Conservation (phyloP, 1,140 invertebrate genomes). For the Drosophila willistoni region DNA sequence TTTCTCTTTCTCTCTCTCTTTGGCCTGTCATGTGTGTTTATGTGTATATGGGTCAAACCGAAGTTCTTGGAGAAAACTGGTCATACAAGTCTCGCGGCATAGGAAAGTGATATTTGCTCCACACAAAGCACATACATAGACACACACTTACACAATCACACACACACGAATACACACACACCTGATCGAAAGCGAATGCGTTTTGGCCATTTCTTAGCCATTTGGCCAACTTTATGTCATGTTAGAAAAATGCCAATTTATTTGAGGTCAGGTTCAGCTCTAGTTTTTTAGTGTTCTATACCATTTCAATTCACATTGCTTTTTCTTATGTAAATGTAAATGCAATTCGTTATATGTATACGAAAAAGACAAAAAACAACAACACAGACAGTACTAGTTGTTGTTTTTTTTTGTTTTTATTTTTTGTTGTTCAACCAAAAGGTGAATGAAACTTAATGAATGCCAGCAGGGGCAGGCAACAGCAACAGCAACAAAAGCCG, state of each 20-base stretch:
- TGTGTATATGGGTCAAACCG: slow-evolving; percentile 66
- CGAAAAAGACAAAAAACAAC: neutral
- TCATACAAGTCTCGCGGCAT: slow-evolving; percentile 56
- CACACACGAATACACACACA: slow-evolving; percentile 33
- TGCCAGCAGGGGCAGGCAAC: slow-evolving; percentile 57
- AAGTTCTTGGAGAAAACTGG: slow-evolving; percentile 79
- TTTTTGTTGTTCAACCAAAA: slow-evolving; percentile 42
- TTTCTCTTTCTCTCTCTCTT: slow-evolving; percentile 16
- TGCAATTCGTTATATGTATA: neutral
- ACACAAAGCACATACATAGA: slow-evolving; percentile 11
- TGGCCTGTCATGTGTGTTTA: slow-evolving; percentile 16
- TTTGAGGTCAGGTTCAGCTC: slow-evolving; percentile 70
- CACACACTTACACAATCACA: too few species aligned
- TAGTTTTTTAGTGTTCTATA: slow-evolving; percentile 35
- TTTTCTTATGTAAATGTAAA: neutral
- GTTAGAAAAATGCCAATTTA: slow-evolving; percentile 7
- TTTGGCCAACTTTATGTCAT: slow-evolving; percentile 8
- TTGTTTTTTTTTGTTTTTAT: slow-evolving; percentile 26
- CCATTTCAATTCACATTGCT: neutral
- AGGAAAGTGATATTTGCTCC: slow-evolving; percentile 72
- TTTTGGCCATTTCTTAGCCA: slow-evolving; percentile 26
- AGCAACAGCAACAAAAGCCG: slow-evolving; percentile 18
- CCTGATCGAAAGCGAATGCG: slow-evolving; percentile 80
- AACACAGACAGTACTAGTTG: slow-evolving; percentile 17
- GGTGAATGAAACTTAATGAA: slow-evolving; percentile 82